These are phyloP conservation scores for Thaumatotibia leucotreta DNA, from an alignment of 1,140 invertebrate genomes.

Conservation along the genomic window DNA sequence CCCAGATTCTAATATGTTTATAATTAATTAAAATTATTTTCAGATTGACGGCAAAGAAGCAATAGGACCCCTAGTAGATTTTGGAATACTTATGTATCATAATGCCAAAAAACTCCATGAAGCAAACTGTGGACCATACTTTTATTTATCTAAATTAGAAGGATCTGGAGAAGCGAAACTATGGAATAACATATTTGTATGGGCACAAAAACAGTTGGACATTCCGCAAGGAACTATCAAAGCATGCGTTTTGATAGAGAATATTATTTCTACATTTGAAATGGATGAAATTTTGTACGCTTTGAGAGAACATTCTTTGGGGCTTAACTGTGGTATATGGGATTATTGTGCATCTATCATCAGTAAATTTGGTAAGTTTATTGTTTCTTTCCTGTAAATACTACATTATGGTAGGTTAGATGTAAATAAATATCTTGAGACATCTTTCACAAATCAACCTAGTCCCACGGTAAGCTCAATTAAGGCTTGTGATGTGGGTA, in stretches of 20 bases:
- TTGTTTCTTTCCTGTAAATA: too few species aligned
- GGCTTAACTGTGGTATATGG: slow-evolving; percentile 87
- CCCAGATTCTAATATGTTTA: slow-evolving; percentile 18
- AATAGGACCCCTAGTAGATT: slow-evolving; percentile 82
- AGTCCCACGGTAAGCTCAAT: too few species aligned
- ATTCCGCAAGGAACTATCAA: slow-evolving; percentile 81
- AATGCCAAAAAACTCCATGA: slow-evolving; percentile 76
- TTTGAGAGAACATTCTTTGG: slow-evolving; percentile 81
- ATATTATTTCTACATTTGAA: slow-evolving; percentile 82
- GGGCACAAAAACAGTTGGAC: slow-evolving; percentile 78
- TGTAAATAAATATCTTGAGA: neutral
- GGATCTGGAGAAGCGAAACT: slow-evolving; percentile 79
- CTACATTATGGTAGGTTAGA: neutral
- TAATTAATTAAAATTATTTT: slow-evolving; percentile 20
- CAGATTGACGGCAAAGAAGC: slow-evolving; percentile 81
- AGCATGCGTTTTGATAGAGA: slow-evolving; percentile 85
- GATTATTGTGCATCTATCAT: slow-evolving; percentile 86
- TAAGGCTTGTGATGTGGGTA: too few species aligned
- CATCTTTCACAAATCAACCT: too few species aligned
- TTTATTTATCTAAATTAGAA: slow-evolving; percentile 85
- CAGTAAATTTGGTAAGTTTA: slow-evolving; percentile 79
- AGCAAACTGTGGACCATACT: slow-evolving; percentile 79
- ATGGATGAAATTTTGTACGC: slow-evolving; percentile 84
- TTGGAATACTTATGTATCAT: slow-evolving; percentile 83
- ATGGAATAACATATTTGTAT: slow-evolving; percentile 86